phyloP scores from a whole-genome alignment of 2,888 invertebrate species.

The Zygaena filipendulae region DNA sequence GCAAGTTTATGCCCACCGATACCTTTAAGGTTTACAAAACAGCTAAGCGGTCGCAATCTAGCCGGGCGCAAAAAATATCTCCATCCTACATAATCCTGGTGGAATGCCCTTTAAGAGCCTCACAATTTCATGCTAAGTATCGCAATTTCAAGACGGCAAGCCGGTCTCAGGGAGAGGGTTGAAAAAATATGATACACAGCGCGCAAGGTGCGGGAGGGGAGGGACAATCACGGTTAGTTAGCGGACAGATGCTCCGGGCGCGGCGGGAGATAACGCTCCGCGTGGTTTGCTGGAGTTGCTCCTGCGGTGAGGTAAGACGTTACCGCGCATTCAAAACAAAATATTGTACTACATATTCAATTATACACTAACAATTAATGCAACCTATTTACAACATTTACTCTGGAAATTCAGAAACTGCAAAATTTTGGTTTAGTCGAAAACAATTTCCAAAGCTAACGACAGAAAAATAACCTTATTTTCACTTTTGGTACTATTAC shows the following conservation, averaged over 20 bases:
- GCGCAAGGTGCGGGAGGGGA: constrained; percentile 20
- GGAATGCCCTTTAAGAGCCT: constrained; percentile 53
- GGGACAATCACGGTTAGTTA: constrained; percentile 52
- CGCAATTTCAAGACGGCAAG: constrained; percentile 54
- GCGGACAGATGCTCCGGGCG: constrained; percentile 52
- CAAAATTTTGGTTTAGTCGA: too few species aligned
- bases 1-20: constrained; percentile 53
- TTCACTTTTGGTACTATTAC: too few species aligned
- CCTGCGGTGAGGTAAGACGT: constrained; percentile 8
- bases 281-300: neutral
- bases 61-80: constrained; percentile 42
- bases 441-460: too few species aligned
- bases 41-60: constrained; percentile 48
- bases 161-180: constrained; percentile 44
- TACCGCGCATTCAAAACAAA: constrained; percentile 1
- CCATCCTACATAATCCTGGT: constrained; percentile 43
- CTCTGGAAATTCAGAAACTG: too few species aligned
- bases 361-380: too few species aligned
- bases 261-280: constrained; percentile 28
- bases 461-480: too few species aligned
- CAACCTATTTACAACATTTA: too few species aligned
- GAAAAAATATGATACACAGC: constrained; percentile 58
- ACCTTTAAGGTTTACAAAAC: constrained; percentile 63
- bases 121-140: constrained; percentile 64
- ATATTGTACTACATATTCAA: neutral